Conservation (phyloP, 1,140 invertebrate species). For the Holcopasites calliopsidis region DNA sequence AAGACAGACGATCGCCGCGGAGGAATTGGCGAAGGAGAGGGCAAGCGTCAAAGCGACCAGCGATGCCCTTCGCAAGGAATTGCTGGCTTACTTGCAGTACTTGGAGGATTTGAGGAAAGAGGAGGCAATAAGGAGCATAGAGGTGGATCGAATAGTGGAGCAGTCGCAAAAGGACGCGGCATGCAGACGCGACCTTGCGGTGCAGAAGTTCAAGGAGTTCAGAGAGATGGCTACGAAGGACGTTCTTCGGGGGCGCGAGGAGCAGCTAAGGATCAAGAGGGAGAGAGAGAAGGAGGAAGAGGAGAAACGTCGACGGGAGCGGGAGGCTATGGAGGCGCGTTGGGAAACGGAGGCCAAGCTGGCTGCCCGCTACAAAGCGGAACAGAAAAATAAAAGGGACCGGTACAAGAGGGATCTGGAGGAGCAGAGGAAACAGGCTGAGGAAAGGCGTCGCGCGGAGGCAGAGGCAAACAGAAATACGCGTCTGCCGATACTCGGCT, state of each 20-base stretch:
- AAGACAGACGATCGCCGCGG: slow-evolving; percentile 35
- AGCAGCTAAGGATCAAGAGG: slow-evolving; percentile 51
- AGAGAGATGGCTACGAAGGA: slow-evolving; percentile 39
- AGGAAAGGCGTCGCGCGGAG: slow-evolving; percentile 24
- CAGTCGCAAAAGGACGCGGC: slow-evolving; percentile 28
- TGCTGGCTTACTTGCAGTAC: slow-evolving; percentile 56
- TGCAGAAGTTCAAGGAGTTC: slow-evolving; percentile 43
- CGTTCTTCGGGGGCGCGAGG: slow-evolving; percentile 45
- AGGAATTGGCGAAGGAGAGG: slow-evolving; percentile 52
- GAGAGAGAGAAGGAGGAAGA: slow-evolving; percentile 30
- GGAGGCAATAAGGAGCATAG: slow-evolving; percentile 48
- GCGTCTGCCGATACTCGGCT: slow-evolving; percentile 16
- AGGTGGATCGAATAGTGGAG: slow-evolving; percentile 49
- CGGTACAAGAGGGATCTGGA: slow-evolving; percentile 58
- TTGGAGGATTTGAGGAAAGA: slow-evolving; percentile 54
- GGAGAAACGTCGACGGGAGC: slow-evolving; percentile 34
- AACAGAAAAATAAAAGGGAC: slow-evolving; percentile 34
- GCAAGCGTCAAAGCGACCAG: slow-evolving; percentile 13
- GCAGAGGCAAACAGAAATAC: slow-evolving; percentile 37
- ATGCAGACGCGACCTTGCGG: slow-evolving; percentile 36
- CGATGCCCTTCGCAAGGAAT: slow-evolving; percentile 48
- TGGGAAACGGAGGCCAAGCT: slow-evolving; percentile 52
- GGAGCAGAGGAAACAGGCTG: slow-evolving; percentile 48
- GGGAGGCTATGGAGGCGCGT: slow-evolving; percentile 42
- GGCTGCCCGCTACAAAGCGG: slow-evolving; percentile 9